phyloP scores from a whole-genome alignment of 2,113 vertebrate species.

The Emydocephalus ijimae region DNA sequence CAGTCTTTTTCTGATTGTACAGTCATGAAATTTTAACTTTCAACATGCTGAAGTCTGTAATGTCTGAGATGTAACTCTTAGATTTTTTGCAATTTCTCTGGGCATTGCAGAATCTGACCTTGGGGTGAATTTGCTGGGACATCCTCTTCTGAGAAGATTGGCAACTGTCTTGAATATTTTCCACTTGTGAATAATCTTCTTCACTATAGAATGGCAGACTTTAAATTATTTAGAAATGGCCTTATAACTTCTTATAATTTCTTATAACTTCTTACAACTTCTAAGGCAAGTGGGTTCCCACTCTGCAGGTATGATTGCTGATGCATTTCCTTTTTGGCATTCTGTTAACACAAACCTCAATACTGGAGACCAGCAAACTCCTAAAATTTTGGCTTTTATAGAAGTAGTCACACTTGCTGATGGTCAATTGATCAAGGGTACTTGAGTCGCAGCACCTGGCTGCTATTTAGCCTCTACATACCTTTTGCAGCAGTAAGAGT shows the following conservation, averaged over 20 bases:
- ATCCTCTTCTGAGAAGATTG: background rate
- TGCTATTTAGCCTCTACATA: background rate
- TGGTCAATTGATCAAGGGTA: background rate
- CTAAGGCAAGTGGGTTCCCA: too few relatives aligned
- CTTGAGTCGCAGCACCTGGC: background rate
- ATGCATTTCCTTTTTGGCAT: background rate
- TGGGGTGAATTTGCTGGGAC: background rate
- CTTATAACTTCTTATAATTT: background rate
- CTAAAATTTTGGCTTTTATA: background rate
- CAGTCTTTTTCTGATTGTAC: background rate
- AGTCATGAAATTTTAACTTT: background rate
- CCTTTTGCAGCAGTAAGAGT: background rate
- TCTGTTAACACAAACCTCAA: background rate
- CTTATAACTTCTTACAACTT: background rate
- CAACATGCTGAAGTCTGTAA: background rate
- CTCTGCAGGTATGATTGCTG: background rate
- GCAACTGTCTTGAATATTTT: background rate
- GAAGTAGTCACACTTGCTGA: background rate
- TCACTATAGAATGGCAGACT: background rate
- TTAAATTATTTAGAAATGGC: background rate
- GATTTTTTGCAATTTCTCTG: background rate
- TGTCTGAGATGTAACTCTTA: background rate
- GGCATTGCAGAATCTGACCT: background rate
- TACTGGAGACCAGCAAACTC: background rate
- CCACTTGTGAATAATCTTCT: background rate